Evolutionary conservation across 2,888 invertebrate genomes (phyloP).

Genomic region (Dynastes grantii): DNA sequence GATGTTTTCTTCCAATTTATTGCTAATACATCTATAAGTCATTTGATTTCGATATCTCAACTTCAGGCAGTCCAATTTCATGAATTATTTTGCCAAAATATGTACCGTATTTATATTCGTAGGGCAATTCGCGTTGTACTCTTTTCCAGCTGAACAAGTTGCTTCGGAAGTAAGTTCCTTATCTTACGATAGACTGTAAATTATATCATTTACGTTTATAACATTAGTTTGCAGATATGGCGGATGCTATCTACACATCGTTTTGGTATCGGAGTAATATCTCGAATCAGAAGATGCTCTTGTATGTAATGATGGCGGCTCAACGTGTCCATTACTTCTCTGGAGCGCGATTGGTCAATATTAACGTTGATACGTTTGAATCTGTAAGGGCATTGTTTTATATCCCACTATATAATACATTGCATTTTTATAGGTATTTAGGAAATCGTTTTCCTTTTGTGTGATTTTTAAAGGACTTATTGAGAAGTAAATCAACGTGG

Average conservation of each 20-base stretch:
- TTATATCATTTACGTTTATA: not conserved
- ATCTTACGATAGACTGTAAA: not conserved
- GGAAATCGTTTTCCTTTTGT: constrained; percentile 38
- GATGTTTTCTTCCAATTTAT: too few species aligned
- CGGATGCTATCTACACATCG: constrained; percentile 20
- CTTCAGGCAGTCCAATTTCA: not conserved
- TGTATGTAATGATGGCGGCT: not conserved
- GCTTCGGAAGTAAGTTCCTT: constrained; percentile 32
- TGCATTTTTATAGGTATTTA: constrained; percentile 21
- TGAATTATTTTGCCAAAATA: not conserved
- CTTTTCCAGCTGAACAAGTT: not conserved
- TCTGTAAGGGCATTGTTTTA: constrained; percentile 27
- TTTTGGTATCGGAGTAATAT: constrained; percentile 34
- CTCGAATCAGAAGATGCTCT: constrained; percentile 28
- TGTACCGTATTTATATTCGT: not conserved
- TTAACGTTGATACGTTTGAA: constrained; percentile 4
- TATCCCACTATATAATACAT: too few species aligned
- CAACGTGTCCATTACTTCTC: constrained; percentile 40
- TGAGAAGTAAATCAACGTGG: constrained; percentile 13
- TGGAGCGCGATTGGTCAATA: constrained; percentile 35
- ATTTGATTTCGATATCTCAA: too few species aligned
- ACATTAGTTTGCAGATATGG: not conserved
- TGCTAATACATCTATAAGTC: too few species aligned
- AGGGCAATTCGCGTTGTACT: constrained; percentile 39
- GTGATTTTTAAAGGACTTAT: constrained; percentile 22